Percentiles rank a stretch among this genome's conserved stretches.
Evolutionary conservation across 2,113 vertebrate species (phyloP).

Genomic region (Strix uralensis): DNA sequence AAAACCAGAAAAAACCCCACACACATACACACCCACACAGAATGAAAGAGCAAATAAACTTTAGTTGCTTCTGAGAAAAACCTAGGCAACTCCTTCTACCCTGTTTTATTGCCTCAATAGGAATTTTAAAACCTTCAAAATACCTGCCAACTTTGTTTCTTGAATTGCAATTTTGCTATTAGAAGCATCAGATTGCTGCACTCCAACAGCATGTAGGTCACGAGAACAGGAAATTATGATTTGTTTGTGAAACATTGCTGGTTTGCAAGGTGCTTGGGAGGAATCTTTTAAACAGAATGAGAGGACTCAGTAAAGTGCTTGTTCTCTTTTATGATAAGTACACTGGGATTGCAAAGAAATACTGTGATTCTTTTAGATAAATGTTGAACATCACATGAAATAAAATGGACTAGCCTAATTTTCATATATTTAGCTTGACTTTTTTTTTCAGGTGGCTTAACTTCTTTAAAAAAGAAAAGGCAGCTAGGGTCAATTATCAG

Average conservation of each 20-base stretch:
- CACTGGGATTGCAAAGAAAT: background rate
- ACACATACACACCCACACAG: rapidly evolving
- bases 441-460: background rate
- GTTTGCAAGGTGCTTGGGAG: background rate
- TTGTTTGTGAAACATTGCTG: background rate
- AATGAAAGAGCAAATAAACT: background rate
- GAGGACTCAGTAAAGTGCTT: background rate
- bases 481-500: background rate
- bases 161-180: background rate
- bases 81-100: background rate
- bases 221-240: background rate
- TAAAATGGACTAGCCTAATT: background rate
- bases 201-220: background rate
- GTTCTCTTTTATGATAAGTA: background rate
- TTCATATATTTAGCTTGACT: background rate
- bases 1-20: no score
- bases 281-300: background rate
- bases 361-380: background rate
- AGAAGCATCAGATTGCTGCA: background rate
- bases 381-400: background rate
- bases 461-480: background rate
- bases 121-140: background rate
- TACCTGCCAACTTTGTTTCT: background rate
- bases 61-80: background rate
- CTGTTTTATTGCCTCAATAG: background rate